A percentile compares a stretch with the other conserved stretches of the same genome.
Conservation (phyloP, 1,140 invertebrate species). For the Aphelinus certus region DNA sequence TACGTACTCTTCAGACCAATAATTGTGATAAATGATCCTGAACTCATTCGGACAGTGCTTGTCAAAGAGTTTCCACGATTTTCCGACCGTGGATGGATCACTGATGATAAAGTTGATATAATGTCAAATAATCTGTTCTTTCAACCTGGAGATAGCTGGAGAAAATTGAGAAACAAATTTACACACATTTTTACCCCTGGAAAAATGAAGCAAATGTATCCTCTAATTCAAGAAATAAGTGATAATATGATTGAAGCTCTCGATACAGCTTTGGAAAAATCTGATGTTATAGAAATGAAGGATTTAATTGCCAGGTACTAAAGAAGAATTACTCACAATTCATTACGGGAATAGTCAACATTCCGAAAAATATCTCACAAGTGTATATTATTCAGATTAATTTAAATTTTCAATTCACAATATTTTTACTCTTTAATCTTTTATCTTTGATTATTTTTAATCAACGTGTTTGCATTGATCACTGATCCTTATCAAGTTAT, state of each 20-base stretch:
- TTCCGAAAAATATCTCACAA: no score
- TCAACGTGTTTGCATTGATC: no score
- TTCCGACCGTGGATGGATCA: conserved; percentile 60
- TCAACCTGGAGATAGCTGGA: conserved; percentile 65
- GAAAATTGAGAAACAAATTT: conserved; percentile 64
- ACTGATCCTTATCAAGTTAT: no score
- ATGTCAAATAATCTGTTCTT: conserved; percentile 68
- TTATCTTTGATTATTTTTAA: no score
- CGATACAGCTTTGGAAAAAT: not conserved
- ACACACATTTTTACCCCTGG: conserved; percentile 68
- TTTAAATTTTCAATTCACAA: not conserved
- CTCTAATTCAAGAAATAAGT: conserved; percentile 60
- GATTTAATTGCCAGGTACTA: conserved; percentile 44
- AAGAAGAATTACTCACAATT: no score
- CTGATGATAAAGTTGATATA: conserved; percentile 65
- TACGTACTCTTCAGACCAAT: no score
- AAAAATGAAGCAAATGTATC: conserved; percentile 70
- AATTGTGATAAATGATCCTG: no score
- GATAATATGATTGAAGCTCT: conserved; percentile 52
- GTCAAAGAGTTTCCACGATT: conserved; percentile 68
- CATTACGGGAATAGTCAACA: no score
- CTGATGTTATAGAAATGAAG: conserved; percentile 43
- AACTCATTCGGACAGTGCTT: conserved; percentile 61
- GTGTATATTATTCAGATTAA: not conserved
- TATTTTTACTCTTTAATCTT: not conserved